A percentile compares a stretch with the other conserved stretches of the same genome.
Conservation (phyloP, 2,888 invertebrate species). For the Brachylomia viminalis region DNA sequence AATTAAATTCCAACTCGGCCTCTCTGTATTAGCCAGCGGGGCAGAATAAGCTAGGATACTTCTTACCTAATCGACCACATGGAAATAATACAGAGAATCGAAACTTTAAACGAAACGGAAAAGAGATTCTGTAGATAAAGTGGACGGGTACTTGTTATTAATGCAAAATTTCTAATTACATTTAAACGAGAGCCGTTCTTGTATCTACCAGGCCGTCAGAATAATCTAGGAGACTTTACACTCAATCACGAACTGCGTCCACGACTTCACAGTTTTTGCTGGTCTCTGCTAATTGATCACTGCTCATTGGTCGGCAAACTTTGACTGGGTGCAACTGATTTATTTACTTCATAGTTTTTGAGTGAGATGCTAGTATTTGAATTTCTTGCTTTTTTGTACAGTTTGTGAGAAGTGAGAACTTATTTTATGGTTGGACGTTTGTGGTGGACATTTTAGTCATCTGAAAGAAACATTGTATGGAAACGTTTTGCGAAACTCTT, state of each 20-base stretch:
- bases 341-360: conserved; percentile 44
- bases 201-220: conserved; percentile 5
- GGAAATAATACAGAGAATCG: too few relatives aligned
- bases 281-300: conserved; percentile 53
- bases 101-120: too few relatives aligned
- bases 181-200: not conserved
- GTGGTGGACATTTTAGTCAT: not conserved
- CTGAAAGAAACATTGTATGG: not conserved
- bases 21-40: not conserved
- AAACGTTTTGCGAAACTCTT: not conserved
- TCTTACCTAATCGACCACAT: conserved; percentile 19
- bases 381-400: conserved; percentile 17
- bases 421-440: not conserved
- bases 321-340: conserved; percentile 53
- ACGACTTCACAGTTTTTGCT: conserved; percentile 51
- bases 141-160: not conserved
- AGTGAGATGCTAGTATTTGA: conserved; percentile 21
- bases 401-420: not conserved
- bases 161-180: not conserved
- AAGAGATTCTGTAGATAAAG: too few relatives aligned
- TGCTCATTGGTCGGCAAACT: conserved; percentile 49
- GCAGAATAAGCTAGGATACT: conserved; percentile 19
- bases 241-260: conserved; percentile 42
- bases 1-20: too few relatives aligned
- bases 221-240: conserved; percentile 29